These are phyloP conservation scores for Gastrophysa polygoni DNA, from an alignment of 2,888 invertebrate genomes.

Conservation along the genomic window DNA sequence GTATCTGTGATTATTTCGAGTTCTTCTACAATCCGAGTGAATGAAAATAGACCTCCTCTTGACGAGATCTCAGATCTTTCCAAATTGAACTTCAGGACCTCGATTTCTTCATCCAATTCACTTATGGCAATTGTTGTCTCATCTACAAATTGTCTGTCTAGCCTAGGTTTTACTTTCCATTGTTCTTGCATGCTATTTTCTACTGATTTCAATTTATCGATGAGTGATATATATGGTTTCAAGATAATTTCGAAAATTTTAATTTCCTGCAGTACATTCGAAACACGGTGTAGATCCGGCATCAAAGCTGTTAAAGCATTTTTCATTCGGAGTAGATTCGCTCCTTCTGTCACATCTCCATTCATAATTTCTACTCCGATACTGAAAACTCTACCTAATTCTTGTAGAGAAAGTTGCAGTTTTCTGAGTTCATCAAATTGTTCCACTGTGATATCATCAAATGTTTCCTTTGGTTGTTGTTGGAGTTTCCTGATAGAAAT, in stretches of 20 bases:
- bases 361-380: slow-evolving; percentile 22
- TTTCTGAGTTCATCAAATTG: slow-evolving; percentile 6
- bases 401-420: neutral
- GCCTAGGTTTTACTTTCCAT: slow-evolving; percentile 1
- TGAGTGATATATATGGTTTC: slow-evolving; percentile 3
- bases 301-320: slow-evolving; percentile 30
- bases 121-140: neutral
- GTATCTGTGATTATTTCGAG: no score
- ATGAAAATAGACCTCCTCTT: no score
- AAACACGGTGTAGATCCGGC: slow-evolving; percentile 24
- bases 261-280: slow-evolving; percentile 14
- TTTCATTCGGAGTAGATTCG: slow-evolving; percentile 30
- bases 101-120: no score
- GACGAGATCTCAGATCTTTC: no score
- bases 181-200: neutral
- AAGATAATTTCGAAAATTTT: slow-evolving; percentile 22
- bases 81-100: no score
- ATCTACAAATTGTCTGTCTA: neutral
- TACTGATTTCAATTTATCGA: neutral
- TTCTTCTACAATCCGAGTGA: no score
- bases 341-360: slow-evolving; percentile 29
- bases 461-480: neutral
- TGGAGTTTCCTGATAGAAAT: slow-evolving; percentile 23
- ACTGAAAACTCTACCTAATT: slow-evolving; percentile 15
- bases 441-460: slow-evolving; percentile 2